Base-by-base conservation (phyloP, 2,888 invertebrate species). In the Callyntrura sp. region DNA sequence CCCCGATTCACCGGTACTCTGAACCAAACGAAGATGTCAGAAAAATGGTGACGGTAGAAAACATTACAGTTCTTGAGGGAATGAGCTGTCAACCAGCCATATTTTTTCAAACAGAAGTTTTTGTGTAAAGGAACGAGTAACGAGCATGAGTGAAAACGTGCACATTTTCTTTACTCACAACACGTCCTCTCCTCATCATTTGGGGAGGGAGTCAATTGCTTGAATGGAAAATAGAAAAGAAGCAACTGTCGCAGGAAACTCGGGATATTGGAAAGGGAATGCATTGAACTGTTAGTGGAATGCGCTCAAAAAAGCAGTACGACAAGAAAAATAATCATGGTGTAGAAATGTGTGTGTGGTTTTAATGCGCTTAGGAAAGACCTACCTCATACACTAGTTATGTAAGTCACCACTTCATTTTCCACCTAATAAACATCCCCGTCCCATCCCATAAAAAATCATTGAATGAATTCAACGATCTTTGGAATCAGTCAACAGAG, bases 341-440 rank as follows among this genome's bases (percentile, higher is more conserved):
- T 25, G 76, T 76, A 20, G 76, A 48, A 76, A 79, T 79, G 57
- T 57, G 79, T 79, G 86, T 79, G 86, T 65, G 68, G 79, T 78
- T 86, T n/a, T 60, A 76, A 73, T 85, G 48, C 23, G 25, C 84
- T 55, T 35, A 70, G n/a, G n/a, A n/a, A n/a, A 87, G 87, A 82
- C 81, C 82, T 81, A 76, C 81, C 85, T 88, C 88, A 90, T 90
- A 79, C n/a, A n/a, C 81, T 23, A 70, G 90, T 88, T 88, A 88
- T 88, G 90, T 90, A 88, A 90, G 90, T 90, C 90, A 90, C 90
- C 90, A 90, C 88, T 90, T 90, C 90, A 90, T 90, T 90, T 84
- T 83, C 87, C 87, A 81, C 82, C 87, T 82, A 87, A 87, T 87
- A 87, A 87, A 87, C 87, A 87, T 87, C 87, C 87, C 81, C n/a